Conservation (phyloP, 2,888 invertebrate species). For the Calameuta idolon region DNA sequence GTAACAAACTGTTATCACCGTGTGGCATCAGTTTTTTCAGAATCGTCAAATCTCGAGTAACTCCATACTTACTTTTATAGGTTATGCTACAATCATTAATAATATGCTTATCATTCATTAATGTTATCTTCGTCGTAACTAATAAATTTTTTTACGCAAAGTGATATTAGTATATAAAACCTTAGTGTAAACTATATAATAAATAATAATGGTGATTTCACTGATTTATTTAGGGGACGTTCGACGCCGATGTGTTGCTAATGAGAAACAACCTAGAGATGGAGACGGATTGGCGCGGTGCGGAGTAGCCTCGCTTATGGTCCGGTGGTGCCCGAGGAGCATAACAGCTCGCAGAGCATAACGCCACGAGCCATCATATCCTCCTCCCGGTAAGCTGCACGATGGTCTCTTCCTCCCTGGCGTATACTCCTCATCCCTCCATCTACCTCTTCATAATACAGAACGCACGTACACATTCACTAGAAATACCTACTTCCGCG, state of each 20-base stretch:
- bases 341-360: constrained; percentile 65
- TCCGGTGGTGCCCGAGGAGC: constrained; percentile 65
- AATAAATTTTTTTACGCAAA: background rate
- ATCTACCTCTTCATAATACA: constrained; percentile 25
- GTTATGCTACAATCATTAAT: background rate
- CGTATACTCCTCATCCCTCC: constrained; percentile 34
- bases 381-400: constrained; percentile 57
- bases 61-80: background rate
- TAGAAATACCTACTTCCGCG: constrained; percentile 55
- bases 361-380: constrained; percentile 67
- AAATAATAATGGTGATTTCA: constrained; percentile 16
- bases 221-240: constrained; percentile 42
- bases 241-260: constrained; percentile 63
- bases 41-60: background rate
- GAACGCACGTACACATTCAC: constrained; percentile 35
- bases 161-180: background rate
- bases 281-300: constrained; percentile 36
- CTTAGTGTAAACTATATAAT: background rate
- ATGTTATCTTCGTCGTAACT: background rate
- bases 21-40: background rate
- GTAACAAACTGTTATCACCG: background rate
- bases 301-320: constrained; percentile 63
- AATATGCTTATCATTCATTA: background rate
- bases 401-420: constrained; percentile 25
- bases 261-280: constrained; percentile 53